phyloP scores from a whole-genome alignment of 2,888 invertebrate genomes.

The Acronicta psi region DNA sequence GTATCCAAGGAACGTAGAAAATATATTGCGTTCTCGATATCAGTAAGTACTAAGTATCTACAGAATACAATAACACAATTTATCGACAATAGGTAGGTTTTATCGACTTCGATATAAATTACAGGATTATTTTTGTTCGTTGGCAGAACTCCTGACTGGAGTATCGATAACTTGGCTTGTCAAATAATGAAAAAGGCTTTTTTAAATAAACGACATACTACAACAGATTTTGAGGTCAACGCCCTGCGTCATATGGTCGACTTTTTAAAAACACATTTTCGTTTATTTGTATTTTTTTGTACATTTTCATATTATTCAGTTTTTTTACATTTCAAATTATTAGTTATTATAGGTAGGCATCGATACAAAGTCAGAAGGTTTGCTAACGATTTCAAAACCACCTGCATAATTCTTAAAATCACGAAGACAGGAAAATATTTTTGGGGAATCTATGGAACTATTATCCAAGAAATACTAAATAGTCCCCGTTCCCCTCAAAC shows the following conservation, averaged over 20 bases:
- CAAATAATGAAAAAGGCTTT: too few relatives aligned
- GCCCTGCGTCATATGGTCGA: neutral
- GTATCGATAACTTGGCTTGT: neutral
- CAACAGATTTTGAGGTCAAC: neutral
- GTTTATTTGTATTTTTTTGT: neutral
- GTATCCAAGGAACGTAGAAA: constrained; percentile 53
- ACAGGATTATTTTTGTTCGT: neutral
- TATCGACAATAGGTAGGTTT: constrained; percentile 19
- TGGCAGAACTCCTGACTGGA: neutral
- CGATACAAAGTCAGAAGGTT: neutral
- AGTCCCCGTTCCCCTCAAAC: too few relatives aligned
- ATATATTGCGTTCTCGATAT: constrained; percentile 44
- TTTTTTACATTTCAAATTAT: too few relatives aligned
- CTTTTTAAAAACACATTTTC: neutral
- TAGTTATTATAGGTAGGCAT: too few relatives aligned
- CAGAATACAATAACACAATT: constrained; percentile 34
- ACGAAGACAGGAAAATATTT: constrained; percentile 18
- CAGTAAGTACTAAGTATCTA: constrained; percentile 36
- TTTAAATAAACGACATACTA: neutral
- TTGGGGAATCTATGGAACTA: too few relatives aligned
- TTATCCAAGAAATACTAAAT: too few relatives aligned
- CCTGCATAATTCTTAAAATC: constrained; percentile 15
- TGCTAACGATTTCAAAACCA: neutral
- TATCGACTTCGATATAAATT: constrained; percentile 24
- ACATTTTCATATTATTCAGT: too few relatives aligned